Conservation (phyloP, 1,140 invertebrate species). For the Aphelenchoides fujianensis region DNA sequence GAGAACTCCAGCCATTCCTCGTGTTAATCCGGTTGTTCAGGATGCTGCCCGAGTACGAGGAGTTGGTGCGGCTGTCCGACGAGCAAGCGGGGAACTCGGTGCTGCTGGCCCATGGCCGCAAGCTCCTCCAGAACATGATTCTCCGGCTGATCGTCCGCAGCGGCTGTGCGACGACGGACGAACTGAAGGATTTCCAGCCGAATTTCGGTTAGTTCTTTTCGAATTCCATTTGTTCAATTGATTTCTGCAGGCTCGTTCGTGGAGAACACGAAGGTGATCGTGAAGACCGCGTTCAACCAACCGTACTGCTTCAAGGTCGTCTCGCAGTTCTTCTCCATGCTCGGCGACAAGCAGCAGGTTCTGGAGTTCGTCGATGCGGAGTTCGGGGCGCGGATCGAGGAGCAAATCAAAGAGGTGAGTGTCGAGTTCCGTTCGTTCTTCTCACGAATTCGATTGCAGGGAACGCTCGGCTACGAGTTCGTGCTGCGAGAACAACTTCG, state of each 20-base stretch:
- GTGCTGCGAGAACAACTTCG: background rate
- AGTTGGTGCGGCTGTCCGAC: background rate
- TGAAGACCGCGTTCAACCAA: conserved; percentile 18
- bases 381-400: background rate
- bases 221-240: background rate
- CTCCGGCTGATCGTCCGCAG: background rate
- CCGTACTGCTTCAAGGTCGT: conserved; percentile 41
- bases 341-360: conserved; percentile 27
- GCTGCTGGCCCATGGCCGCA: background rate
- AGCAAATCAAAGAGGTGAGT: background rate
- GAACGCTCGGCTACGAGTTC: background rate
- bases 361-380: conserved; percentile 16
- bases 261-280: conserved; percentile 29
- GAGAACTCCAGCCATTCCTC: background rate
- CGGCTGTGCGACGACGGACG: background rate
- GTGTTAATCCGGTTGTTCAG: background rate
- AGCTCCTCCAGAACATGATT: background rate
- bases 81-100: background rate
- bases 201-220: background rate
- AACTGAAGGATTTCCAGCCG: background rate
- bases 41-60: background rate
- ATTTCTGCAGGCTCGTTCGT: conserved; percentile 64
- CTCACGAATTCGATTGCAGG: background rate
- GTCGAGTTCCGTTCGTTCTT: background rate
- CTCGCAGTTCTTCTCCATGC: conserved; percentile 27